phyloP scores from a whole-genome alignment of 2,797 vertebrate genomes.

The Rhadinocentrus ornatus region DNA sequence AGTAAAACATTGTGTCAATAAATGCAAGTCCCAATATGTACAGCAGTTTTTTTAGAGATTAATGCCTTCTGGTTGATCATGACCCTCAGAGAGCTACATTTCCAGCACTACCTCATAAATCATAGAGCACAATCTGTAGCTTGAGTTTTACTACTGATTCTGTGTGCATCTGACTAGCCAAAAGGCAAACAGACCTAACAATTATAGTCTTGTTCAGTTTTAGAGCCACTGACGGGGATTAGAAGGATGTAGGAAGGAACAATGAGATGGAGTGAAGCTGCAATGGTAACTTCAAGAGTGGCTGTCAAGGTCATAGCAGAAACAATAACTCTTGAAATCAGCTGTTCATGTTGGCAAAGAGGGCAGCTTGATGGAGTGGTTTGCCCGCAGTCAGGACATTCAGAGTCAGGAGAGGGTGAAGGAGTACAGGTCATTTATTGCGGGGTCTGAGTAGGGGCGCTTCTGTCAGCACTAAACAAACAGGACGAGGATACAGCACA shows the following conservation, averaged over 20 bases:
- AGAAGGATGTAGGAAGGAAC: constrained; percentile 33
- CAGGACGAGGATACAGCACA: constrained; percentile 48
- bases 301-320: constrained; percentile 64
- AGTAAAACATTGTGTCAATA: neutral
- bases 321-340: constrained; percentile 70
- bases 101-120: constrained; percentile 52
- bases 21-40: constrained; percentile 16
- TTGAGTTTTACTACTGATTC: constrained; percentile 61
- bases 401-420: constrained; percentile 67
- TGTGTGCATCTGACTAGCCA: constrained; percentile 62
- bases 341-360: constrained; percentile 66
- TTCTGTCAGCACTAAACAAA: constrained; percentile 75
- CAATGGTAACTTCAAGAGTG: constrained; percentile 43
- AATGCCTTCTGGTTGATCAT: constrained; percentile 49
- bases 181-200: constrained; percentile 65
- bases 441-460: constrained; percentile 49
- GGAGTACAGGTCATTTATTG: constrained; percentile 64
- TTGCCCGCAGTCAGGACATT: constrained; percentile 72
- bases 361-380: constrained; percentile 67
- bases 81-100: constrained; percentile 42
- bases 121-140: constrained; percentile 39
- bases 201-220: constrained; percentile 65
- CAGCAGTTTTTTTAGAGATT: constrained; percentile 25
- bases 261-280: constrained; percentile 26
- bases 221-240: constrained; percentile 53